These are phyloP conservation scores for Cochlearius cochlearius DNA, from an alignment of 2,113 vertebrate species.

Conservation along the genomic window DNA sequence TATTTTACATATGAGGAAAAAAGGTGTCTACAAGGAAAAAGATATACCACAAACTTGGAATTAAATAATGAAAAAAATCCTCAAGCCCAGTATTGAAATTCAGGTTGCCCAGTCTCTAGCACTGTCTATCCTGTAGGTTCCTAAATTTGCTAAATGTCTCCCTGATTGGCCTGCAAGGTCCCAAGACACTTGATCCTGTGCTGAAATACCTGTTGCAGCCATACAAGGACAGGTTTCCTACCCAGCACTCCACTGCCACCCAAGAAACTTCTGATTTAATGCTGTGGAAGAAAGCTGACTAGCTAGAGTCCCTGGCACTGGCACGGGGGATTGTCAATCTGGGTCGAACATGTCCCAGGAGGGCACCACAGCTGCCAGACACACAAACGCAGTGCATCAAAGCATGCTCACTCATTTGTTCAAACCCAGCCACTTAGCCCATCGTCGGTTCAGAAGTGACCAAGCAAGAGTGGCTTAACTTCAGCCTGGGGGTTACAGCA, in stretches of 20 bases:
- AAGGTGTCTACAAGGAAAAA: background rate
- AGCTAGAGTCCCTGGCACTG: background rate
- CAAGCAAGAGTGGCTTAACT: background rate
- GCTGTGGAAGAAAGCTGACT: background rate
- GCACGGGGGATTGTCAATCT: rapidly evolving
- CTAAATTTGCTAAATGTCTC: background rate
- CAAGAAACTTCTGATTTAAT: background rate
- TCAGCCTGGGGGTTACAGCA: background rate
- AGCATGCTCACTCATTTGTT: background rate
- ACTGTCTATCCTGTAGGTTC: background rate
- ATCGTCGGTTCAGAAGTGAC: background rate
- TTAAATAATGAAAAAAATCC: background rate
- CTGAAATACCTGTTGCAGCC: background rate
- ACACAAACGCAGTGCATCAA: background rate
- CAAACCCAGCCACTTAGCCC: background rate
- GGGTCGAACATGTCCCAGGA: rapidly evolving
- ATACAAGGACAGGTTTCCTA: background rate
- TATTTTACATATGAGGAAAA: background rate
- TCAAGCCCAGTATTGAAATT: background rate
- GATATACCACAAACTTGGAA: background rate
- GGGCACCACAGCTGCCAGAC: background rate
- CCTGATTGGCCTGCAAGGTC: background rate
- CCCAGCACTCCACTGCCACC: background rate
- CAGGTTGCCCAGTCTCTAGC: background rate
- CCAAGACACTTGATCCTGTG: background rate